Evolutionary conservation across 2,113 vertebrate genomes (phyloP), one percentile per base, ranked within the genome.

Genomic region (Calyptomena viridis): DNA sequence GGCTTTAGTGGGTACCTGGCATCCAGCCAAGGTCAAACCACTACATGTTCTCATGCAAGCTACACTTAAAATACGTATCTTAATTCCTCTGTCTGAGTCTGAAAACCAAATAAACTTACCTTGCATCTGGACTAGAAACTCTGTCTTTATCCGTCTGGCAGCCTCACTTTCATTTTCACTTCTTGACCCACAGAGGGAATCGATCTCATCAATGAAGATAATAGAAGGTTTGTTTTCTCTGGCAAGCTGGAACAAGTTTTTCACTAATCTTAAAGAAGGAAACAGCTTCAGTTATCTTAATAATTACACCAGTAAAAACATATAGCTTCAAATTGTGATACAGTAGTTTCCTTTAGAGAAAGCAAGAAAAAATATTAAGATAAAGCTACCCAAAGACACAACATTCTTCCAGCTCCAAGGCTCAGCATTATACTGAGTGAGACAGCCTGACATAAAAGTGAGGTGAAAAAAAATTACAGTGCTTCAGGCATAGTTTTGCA

Each of bases 121-220:
- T 96, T 99, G 99, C 99, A 99, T 99, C 88, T 99, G 99, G 66
- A 99, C 99, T 28, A 99, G 97, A 96, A 99, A 99, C 81, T 99
- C 99, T 0, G 99, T 99, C 97, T 99, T 99, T 91, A 99, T 99
- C 67, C 99, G 98, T 14, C 99, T 98, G 15, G 99, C 99, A 50
- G 99, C 99, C 95, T 99, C 99, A 8, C 99, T 99, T 96, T 99
- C 99, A 60, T 99, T 99, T 97, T 99, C 99, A 91, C 99, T 99
- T 95, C 99, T 98, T 21, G 99, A 99, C 22, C 99, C 99, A 4
- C 99, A 99, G 21, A 99, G 98, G 18, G 99, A 99, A 97, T 99
- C 99, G 23, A 99, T 98, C 97, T 99, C 99, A 97, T 99, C 99
- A 69, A 99, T 99, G 96, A 99, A 99, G 94, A 99, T 99, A 95